Evolutionary conservation across 2,797 vertebrate species (phyloP), one percentile per base, ranked within the genome.

Genomic region (Gallinago solitaria): DNA sequence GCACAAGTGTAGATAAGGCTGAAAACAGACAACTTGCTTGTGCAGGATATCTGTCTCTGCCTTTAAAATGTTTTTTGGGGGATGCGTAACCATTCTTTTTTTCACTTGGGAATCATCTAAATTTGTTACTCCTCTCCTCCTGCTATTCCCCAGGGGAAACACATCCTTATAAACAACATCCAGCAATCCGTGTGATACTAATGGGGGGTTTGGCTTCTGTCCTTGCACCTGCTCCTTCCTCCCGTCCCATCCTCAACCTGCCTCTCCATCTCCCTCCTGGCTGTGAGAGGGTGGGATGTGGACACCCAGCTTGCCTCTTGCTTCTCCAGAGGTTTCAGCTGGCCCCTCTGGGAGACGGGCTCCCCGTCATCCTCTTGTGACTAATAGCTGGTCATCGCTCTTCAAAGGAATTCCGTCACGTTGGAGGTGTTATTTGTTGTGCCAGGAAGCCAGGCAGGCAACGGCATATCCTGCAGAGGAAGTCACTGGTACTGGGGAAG

Each of bases 261-360:
- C 39, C 28, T 39, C 18, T 32, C 48, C 51, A 25, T 76, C 20
- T 21, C 20, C 20, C 47, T 87, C 48, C 45, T 10, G 8, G 24
- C 33, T 9, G 7, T 59, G 53, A 68, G 82, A 37, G 41, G 9
- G 3, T 84, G 37, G 63, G 35, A 48, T 4, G 0, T 17, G 33
- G 63, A 47, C 21, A 41, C 61, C 59, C 54, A 61, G 10, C 3
- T 3, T 68, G 37, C 37, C 12, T 57, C 43, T 76, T 79, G 12
- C 43, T 91, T 74, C 51, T 74, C 35, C 2, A 0, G 56, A 70
- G 59, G 33, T 73, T 69, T 83, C 25, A 78, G 41, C 27, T 25
- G 75, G 8, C 33, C 57, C 48, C 39, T 45, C 1, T 0, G 10
- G 10, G 16, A 33, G 76, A 10, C 0, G 0, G 16, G 28, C 28